Evolutionary conservation across 35 echinoderm and acorn worm genomes (phyloP), one percentile per base, ranked within the genome.

Genomic region (Apostichopus parvimensis): DNA sequence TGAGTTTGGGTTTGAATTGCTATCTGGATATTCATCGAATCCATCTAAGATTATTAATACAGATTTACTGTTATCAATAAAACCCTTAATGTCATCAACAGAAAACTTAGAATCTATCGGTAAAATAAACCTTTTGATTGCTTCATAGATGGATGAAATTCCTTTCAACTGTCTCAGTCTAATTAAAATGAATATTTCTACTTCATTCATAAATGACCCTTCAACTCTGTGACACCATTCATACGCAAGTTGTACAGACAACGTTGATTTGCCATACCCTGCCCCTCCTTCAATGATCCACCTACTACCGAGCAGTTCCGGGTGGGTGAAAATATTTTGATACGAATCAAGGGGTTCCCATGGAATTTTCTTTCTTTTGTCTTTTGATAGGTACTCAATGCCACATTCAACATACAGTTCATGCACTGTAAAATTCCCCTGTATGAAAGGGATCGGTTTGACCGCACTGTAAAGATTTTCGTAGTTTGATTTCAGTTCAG

Each of bases 181-280:
- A 23, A 87, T 87, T 9, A 87, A 15, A 6, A 87, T 62, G 22
- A 87, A 64, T 10, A 87, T 23, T 21, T 87, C 85, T 8, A 87
- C 2, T 4, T 87, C 21, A 45, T 14, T 14, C 85, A 87, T 61
- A 23, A 57, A 71, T 45, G 55, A 61, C 21, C 21, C 56, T 15
- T 17, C 15, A 13, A 28, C 13, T 9, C 14, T 57, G 12, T 87
- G 18, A 17, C 57, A 87, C 85, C 85, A 87, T 62, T 87, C 85
- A 24, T 87, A 87, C 9, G 59, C 55, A 23, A 87, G 59, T 87
- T 87, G 85, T 87, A 87, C 8, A 25, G 57, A 34, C 18, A 87
- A 23, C 2, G 58, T 87, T 6, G 85, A 87, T 66, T 87, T 87
- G 20, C 85, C 85, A 26, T 87, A 87, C 26, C 85, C 85, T 13